Evolutionary conservation across 2,797 vertebrate genomes (phyloP).

Genomic region (Pseudocheirus occidentalis): DNA sequence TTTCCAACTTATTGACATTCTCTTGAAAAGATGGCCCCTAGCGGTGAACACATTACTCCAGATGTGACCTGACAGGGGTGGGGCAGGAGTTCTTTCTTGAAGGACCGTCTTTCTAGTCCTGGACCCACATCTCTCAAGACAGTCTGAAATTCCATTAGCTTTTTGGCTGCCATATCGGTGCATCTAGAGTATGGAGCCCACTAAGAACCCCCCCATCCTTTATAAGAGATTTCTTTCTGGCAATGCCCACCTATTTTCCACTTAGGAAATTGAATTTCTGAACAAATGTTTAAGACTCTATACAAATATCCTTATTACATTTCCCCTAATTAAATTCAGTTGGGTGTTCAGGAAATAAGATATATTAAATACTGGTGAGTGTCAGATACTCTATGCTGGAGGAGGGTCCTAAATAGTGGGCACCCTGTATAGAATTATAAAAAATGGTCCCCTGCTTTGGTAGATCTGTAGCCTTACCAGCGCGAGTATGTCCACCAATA

Average conservation of each 20-base stretch:
- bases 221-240: neutral
- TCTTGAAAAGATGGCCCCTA: neutral
- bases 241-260: neutral
- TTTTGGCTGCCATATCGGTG: neutral
- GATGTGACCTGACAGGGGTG: neutral
- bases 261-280: neutral
- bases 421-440: neutral
- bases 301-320: neutral
- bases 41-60: neutral
- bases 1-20: neutral
- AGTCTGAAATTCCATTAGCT: neutral
- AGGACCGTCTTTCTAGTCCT: neutral
- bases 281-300: neutral
- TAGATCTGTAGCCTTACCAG: neutral
- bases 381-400: neutral
- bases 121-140: neutral
- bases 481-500: too few relatives aligned
- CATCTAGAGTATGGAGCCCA: neutral
- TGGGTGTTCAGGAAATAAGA: neutral
- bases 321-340: neutral
- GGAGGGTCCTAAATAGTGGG: neutral
- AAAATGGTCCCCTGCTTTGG: neutral
- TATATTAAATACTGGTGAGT: neutral
- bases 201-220: neutral
- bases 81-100: neutral